Percentiles rank a stretch among this genome's conserved stretches.
These are phyloP conservation scores for Campylomormyrus tamandua DNA, from an alignment of 2,113 vertebrate species.

Conservation along the genomic window DNA sequence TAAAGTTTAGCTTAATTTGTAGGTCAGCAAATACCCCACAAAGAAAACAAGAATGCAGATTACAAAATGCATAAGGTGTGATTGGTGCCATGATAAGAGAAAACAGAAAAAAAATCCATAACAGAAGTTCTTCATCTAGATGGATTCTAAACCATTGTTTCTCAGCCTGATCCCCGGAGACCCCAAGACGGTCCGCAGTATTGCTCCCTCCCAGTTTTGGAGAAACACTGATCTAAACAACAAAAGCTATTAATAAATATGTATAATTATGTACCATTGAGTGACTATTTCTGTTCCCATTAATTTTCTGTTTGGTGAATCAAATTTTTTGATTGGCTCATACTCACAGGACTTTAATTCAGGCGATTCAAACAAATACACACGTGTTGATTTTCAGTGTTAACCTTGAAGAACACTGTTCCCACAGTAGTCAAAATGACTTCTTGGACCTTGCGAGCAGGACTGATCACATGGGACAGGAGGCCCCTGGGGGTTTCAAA, in stretches of 20 bases:
- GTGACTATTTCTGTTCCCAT: not conserved
- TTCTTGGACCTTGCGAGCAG: not conserved
- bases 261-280: not conserved
- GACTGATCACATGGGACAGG: not conserved
- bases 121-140: not conserved
- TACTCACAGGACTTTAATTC: not conserved
- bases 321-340: not conserved
- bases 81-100: not conserved
- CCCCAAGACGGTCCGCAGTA: not conserved
- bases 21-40: not conserved
- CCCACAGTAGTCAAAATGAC: not conserved
- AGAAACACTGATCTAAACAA: not conserved
- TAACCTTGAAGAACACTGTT: not conserved
- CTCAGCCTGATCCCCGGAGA: not conserved
- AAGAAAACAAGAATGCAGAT: not conserved
- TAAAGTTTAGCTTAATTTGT: not conserved
- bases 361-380: not conserved
- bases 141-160: not conserved
- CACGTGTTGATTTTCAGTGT: not conserved
- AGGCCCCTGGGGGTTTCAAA: not conserved
- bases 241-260: not conserved
- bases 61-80: not conserved
- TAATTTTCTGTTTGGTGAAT: not conserved
- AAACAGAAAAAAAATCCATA: not conserved
- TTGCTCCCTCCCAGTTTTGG: not conserved